Conservation (phyloP, 2,888 invertebrate species). For the Ophion ventricosus region DNA sequence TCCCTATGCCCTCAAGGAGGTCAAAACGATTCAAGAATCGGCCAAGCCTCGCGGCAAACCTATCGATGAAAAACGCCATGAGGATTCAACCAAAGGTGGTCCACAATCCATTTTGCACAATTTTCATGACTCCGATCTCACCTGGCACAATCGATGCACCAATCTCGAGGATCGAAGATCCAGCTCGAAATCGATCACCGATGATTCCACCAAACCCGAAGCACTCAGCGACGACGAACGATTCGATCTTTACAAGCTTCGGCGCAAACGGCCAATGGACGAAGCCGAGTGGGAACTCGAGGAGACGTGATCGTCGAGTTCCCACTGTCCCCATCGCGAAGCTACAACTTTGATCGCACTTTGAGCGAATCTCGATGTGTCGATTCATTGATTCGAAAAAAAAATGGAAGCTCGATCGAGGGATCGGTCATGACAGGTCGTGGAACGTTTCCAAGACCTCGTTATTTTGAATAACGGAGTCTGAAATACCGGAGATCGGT, state of each 20-base stretch:
- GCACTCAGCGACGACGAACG: slow-evolving; percentile 75
- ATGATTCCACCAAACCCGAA: slow-evolving; percentile 68
- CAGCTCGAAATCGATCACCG: slow-evolving; percentile 67
- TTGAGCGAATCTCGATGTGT: too few relatives aligned
- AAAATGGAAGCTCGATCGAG: too few relatives aligned
- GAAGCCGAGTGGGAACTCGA: slow-evolving; percentile 75
- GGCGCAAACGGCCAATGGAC: slow-evolving; percentile 71
- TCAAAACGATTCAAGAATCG: slow-evolving; percentile 42
- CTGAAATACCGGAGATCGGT: too few relatives aligned
- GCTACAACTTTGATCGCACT: too few relatives aligned
- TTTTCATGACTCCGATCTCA: slow-evolving; percentile 21
- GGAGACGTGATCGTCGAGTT: slow-evolving; percentile 72
- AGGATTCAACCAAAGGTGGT: slow-evolving; percentile 50
- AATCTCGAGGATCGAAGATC: slow-evolving; percentile 72
- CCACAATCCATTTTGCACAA: slow-evolving; percentile 68
- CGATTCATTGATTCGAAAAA: neutral
- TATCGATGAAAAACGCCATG: slow-evolving; percentile 51
- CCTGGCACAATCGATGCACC: slow-evolving; percentile 48
- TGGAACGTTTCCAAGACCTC: too few relatives aligned
- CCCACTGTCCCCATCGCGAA: too few relatives aligned
- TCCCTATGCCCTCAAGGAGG: slow-evolving; percentile 74
- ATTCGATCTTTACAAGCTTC: slow-evolving; percentile 62
- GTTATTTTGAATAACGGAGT: too few relatives aligned
- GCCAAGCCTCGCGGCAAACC: slow-evolving; percentile 32
- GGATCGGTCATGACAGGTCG: too few relatives aligned